A percentile compares a stretch with the other conserved stretches of the same genome.
Evolutionary conservation across 1,140 invertebrate species (phyloP).

Genomic region (Drosophila pectinifera): DNA sequence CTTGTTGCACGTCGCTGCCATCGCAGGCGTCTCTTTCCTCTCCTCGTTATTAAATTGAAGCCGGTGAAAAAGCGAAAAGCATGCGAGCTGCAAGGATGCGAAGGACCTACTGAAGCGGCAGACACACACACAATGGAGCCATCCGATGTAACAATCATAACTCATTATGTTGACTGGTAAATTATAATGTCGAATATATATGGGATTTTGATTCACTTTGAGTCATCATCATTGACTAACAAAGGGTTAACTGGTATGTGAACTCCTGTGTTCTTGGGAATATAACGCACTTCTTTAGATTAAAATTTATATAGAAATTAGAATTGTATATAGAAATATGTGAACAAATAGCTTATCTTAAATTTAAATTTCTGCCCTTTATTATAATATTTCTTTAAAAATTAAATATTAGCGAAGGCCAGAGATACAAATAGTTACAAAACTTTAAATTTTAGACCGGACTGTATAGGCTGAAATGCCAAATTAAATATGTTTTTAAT

Average conservation of each 20-base stretch:
- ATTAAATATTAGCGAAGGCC: background rate
- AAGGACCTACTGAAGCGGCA: constrained; percentile 27
- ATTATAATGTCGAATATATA: constrained; percentile 27
- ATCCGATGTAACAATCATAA: constrained; percentile 47
- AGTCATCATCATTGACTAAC: background rate
- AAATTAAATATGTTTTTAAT: background rate
- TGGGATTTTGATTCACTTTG: constrained; percentile 25
- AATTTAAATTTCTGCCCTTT: background rate
- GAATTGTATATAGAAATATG: too few species aligned
- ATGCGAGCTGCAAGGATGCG: constrained; percentile 9
- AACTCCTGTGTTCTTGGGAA: background rate
- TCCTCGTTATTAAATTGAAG: constrained; percentile 66
- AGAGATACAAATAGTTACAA: background rate
- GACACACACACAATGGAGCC: constrained; percentile 26
- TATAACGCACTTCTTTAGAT: background rate
- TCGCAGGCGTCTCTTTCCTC: background rate
- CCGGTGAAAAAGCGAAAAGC: constrained; percentile 25
- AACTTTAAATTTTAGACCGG: too few species aligned
- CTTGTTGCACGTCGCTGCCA: constrained; percentile 44
- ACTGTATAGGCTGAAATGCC: too few species aligned
- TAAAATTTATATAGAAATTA: too few species aligned
- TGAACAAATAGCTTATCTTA: too few species aligned
- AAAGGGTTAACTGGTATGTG: constrained; percentile 3
- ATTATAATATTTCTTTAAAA: background rate
- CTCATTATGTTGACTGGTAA: constrained; percentile 38